Evolutionary conservation across 2,113 vertebrate genomes (phyloP).

Genomic region (Mustela lutreola): DNA sequence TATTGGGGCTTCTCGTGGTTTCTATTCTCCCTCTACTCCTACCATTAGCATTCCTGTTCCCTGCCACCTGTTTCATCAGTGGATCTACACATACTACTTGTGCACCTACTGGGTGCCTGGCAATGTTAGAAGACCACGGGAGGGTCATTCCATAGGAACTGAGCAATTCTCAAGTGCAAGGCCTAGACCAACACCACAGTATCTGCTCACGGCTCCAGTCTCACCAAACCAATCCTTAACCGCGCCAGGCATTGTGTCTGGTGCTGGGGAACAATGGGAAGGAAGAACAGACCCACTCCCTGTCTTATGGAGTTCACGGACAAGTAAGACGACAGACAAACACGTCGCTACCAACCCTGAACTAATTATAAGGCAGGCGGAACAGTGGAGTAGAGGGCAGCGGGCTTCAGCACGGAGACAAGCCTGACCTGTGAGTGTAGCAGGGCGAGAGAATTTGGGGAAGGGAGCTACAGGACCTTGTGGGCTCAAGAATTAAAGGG

Average conservation of each 20-base stretch:
- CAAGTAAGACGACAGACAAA: background rate
- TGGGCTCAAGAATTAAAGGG: background rate
- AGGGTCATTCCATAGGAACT: background rate
- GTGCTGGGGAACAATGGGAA: background rate
- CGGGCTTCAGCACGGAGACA: background rate
- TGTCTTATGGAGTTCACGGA: background rate
- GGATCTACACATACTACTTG: background rate
- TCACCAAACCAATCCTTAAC: background rate
- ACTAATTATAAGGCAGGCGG: background rate
- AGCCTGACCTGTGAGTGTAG: background rate
- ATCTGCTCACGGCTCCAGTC: background rate
- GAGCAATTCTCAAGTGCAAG: background rate
- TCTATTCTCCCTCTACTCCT: background rate
- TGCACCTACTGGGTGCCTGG: background rate
- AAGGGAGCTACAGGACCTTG: background rate
- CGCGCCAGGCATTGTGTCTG: background rate
- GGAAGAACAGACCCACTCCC: background rate
- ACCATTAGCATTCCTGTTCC: background rate
- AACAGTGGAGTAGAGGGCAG: background rate
- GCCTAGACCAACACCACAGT: background rate
- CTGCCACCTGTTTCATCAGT: background rate
- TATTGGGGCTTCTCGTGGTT: constrained; percentile 23
- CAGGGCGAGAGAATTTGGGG: background rate
- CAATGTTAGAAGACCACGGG: background rate
- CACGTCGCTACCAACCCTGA: background rate